These are phyloP conservation scores for Mustela lutreola DNA, from an alignment of 2,113 vertebrate species.

Conservation along the genomic window DNA sequence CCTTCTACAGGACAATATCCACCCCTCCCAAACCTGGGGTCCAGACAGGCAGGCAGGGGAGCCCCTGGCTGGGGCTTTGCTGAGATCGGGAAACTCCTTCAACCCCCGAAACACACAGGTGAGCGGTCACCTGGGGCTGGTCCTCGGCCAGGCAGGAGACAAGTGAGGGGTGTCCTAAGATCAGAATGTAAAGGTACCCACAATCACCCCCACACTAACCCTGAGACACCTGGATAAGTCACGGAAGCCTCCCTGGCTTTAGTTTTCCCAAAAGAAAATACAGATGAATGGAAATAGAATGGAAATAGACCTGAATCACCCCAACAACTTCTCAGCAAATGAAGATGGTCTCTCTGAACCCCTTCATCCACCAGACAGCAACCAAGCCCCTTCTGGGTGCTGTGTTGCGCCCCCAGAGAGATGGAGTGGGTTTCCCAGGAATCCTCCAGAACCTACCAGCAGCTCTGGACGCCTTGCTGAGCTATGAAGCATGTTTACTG, in stretches of 20 bases:
- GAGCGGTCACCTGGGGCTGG: not conserved
- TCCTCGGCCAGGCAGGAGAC: not conserved
- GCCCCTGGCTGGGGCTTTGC: not conserved
- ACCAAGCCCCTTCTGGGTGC: not conserved
- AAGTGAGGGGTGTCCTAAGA: not conserved
- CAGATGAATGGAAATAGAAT: too few species aligned
- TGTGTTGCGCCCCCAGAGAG: not conserved
- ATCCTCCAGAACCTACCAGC: not conserved
- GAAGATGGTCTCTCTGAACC: not conserved
- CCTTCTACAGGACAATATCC: constrained; percentile 80
- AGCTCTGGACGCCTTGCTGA: not conserved
- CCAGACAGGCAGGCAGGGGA: constrained; percentile 26
- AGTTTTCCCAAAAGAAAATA: not conserved
- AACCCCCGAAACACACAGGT: not conserved
- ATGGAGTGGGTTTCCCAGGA: not conserved
- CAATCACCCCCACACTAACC: not conserved
- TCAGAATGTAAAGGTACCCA: not conserved
- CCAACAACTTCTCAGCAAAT: not conserved
- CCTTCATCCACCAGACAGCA: not conserved
- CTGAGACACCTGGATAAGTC: not conserved
- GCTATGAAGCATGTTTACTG: not conserved
- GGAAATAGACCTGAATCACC: not conserved
- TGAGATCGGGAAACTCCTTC: not conserved
- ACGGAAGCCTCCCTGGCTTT: not conserved
- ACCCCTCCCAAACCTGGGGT: constrained; percentile 32